Conservation (phyloP, 2,797 vertebrate genomes). For the Dicrostonyx torquatus region DNA sequence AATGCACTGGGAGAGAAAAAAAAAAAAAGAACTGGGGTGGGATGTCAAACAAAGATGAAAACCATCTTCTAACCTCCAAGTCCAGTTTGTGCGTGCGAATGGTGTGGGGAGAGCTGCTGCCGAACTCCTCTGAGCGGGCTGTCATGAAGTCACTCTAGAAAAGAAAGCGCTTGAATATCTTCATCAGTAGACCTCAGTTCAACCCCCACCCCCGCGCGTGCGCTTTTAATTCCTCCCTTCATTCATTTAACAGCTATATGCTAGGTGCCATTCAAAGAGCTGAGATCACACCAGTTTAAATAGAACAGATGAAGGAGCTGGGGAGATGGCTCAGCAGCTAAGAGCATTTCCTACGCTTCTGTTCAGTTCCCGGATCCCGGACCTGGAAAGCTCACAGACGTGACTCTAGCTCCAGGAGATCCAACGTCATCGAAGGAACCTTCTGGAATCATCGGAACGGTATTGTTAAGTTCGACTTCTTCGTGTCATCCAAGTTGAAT, state of each 20-base stretch:
- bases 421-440: not conserved
- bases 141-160: not conserved
- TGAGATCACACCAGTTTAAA: not conserved
- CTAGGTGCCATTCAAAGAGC: not conserved
- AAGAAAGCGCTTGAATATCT: not conserved
- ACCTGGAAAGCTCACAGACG: no score
- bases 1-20: not conserved
- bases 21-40: not conserved
- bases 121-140: rapidly evolving
- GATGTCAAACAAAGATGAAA: not conserved
- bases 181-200: not conserved
- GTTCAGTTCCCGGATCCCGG: not conserved
- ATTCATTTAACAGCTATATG: not conserved
- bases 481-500: not conserved
- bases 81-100: not conserved
- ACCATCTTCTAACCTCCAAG: not conserved
- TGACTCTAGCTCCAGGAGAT: not conserved
- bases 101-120: not conserved
- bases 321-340: not conserved
- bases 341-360: not conserved
- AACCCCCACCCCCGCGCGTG: no score
- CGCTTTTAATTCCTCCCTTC: not conserved
- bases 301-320: not conserved
- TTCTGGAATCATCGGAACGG: not conserved
- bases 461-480: not conserved